These are phyloP conservation scores for Myocastor coypus DNA, from an alignment of 2,113 vertebrate genomes.

Conservation along the genomic window DNA sequence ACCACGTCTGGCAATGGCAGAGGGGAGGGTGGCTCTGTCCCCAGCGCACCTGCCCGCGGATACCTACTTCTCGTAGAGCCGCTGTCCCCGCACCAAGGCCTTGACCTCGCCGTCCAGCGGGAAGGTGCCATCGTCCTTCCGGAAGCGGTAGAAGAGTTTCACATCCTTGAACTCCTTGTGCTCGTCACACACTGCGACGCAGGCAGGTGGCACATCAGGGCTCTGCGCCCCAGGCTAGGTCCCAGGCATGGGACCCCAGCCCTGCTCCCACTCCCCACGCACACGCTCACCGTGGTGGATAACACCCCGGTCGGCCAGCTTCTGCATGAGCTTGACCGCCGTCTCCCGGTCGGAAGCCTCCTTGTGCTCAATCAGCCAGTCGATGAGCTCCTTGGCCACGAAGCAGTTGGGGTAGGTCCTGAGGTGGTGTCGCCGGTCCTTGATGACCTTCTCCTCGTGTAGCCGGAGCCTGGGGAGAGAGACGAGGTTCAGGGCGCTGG, in stretches of 20 bases:
- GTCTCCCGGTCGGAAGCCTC: conserved; percentile 95
- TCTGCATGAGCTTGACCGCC: conserved; percentile 96
- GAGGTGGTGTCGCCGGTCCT: conserved; percentile 97
- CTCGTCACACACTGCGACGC: conserved; percentile 95
- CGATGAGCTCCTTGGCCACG: conserved; percentile 96
- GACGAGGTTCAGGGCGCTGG: neutral
- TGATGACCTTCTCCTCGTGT: conserved; percentile 97
- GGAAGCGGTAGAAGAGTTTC: conserved; percentile 98
- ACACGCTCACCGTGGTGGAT: conserved; percentile 93
- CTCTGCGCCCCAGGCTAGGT: neutral
- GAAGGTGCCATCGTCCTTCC: conserved; percentile 97
- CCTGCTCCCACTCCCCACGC: too few relatives aligned
- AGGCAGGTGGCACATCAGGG: neutral
- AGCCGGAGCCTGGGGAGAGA: conserved; percentile 91
- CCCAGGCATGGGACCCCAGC: neutral
- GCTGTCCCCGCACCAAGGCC: conserved; percentile 97
- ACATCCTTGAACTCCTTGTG: conserved; percentile 97
- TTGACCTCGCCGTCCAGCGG: conserved; percentile 96
- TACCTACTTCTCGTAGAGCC: conserved; percentile 97
- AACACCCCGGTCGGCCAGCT: conserved; percentile 95
- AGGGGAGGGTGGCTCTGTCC: neutral
- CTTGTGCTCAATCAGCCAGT: conserved; percentile 98
- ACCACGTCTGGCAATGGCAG: conserved; percentile 45
- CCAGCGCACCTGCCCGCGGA: neutral
- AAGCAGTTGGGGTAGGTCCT: conserved; percentile 99